Base-by-base conservation (phyloP, 1,140 invertebrate genomes). In the Drosophila ananassae region DNA sequence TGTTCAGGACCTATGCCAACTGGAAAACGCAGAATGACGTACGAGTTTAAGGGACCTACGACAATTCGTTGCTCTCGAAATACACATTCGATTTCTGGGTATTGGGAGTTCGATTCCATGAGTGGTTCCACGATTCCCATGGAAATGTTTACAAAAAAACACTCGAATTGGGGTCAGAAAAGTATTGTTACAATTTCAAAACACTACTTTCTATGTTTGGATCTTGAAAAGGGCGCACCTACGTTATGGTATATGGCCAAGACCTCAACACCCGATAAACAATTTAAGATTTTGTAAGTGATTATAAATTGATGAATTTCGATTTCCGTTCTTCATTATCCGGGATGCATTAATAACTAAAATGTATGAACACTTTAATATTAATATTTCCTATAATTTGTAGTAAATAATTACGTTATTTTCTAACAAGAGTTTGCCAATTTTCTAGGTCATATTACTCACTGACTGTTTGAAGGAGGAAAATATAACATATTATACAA, bases 401-500 rank as follows among this genome's bases (percentile, higher is more conserved):
- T 32, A n/a, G 4, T 2, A 41, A 41, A 41, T 41, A 41, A 41
- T 13, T n/a, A 41, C 39, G 13, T n/a, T 13, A 41, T 5, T 10
- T 37, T 37, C 12, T 4, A 13, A 41, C 12, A 41, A 41, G 4
- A 41, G 6, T 41, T 41, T 41, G 41, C 13, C 41, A 2, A 44
- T 8, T 44, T 44, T 44, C 41, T 44, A 44, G 41, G 41, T 47
- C 21, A 24, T 13, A 52, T 69, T 69, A 54, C 41, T 56, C 32
- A 69, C 52, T 41, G 21, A 9, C 22, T 67, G 50, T 72, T 82
- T 83, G 63, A 60, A 54, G 52, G 54, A 76, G 57, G 30, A 75
- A 37, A 52, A 56, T 76, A 79, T 59, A 57, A 76, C 71, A 69
- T 71, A 73, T 60, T 68, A 73, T 57, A 61, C 59, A 82, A 84